phyloP scores from a whole-genome alignment of 1,140 invertebrate species.

The Euwallacea fornicatus region DNA sequence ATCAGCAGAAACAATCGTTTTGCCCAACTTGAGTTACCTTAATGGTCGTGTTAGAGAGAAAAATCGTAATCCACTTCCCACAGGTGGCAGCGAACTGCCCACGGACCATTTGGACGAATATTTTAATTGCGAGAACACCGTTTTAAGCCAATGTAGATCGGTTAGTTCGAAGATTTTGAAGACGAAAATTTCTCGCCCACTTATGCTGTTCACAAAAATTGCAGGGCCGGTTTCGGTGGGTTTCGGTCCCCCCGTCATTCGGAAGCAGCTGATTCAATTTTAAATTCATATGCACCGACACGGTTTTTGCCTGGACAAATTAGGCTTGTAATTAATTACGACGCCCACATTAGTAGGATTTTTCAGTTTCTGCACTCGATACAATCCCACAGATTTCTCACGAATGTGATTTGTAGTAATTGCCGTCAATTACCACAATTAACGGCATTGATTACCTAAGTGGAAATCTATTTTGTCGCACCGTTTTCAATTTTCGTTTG shows the following conservation, averaged over 20 bases:
- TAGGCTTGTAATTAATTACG: background rate
- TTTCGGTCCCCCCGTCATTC: too few relatives aligned
- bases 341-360: background rate
- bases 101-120: conserved; percentile 18
- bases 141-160: background rate
- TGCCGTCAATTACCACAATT: background rate
- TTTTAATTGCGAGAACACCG: conserved; percentile 18
- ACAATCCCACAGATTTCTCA: conserved; percentile 9
- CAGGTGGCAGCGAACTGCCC: conserved; percentile 21
- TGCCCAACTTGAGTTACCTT: conserved; percentile 26
- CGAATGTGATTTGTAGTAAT: conserved; percentile 1
- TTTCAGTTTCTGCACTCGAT: background rate
- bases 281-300: too few relatives aligned
- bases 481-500: too few relatives aligned
- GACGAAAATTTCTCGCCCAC: too few relatives aligned
- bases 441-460: background rate
- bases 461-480: background rate
- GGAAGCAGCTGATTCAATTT: too few relatives aligned
- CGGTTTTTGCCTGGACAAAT: too few relatives aligned
- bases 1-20: conserved; percentile 15
- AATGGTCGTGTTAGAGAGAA: conserved; percentile 25
- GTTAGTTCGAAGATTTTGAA: too few relatives aligned
- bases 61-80: conserved; percentile 33
- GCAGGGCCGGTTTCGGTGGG: too few relatives aligned
- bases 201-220: too few relatives aligned